Conservation (phyloP, 2,797 vertebrate species). For the Peromyscus melanophrys region DNA sequence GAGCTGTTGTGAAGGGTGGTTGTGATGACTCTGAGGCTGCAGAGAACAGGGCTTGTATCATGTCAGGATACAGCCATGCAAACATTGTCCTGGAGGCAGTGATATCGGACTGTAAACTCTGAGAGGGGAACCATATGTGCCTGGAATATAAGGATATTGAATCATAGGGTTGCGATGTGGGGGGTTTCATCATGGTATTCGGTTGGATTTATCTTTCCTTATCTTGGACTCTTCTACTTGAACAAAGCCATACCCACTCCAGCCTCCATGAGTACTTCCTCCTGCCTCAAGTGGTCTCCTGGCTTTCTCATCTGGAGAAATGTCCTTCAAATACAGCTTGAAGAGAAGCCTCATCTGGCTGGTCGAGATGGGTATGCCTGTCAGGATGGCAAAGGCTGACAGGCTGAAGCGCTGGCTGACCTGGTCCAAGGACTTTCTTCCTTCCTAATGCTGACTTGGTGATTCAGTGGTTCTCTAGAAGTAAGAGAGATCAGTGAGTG, state of each 20-base stretch:
- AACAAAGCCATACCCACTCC: background rate
- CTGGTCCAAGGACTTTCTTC: conserved; percentile 28
- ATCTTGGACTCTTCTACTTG: background rate
- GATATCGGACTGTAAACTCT: background rate
- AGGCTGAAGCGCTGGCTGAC: background rate
- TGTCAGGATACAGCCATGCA: background rate
- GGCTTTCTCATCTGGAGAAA: background rate
- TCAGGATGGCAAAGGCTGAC: background rate
- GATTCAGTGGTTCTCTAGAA: conserved; percentile 55
- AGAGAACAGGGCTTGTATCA: background rate
- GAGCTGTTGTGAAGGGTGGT: too few relatives aligned
- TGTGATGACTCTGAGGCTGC: background rate
- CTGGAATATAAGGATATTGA: background rate
- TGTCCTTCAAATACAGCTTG: background rate
- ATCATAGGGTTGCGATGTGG: background rate
- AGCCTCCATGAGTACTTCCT: fast-evolving
- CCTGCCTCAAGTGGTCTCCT: background rate
- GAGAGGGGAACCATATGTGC: background rate
- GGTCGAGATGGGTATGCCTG: background rate
- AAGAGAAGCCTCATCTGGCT: background rate
- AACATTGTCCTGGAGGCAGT: background rate
- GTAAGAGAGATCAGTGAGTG: conserved; percentile 40
- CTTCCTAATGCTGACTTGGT: conserved; percentile 29
- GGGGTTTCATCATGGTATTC: background rate
- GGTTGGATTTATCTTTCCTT: background rate